phyloP scores from a whole-genome alignment of 2,113 vertebrate species.

The Athene cunicularia region DNA sequence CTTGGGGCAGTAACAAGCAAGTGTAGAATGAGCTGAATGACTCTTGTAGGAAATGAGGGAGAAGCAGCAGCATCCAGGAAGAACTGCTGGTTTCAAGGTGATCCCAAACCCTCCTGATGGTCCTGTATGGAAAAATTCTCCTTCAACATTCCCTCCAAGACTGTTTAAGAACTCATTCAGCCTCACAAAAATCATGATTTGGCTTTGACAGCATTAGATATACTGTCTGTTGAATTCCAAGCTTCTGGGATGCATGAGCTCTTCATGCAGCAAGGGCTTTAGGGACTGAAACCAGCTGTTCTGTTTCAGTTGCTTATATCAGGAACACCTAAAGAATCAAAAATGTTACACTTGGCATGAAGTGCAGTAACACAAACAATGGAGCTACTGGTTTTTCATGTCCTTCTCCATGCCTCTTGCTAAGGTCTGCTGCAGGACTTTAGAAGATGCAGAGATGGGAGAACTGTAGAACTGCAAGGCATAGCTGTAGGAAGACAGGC shows the following conservation, averaged over 20 bases:
- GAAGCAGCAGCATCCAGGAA: background rate
- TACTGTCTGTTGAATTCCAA: background rate
- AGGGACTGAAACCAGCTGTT: background rate
- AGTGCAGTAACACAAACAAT: background rate
- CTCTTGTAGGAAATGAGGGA: background rate
- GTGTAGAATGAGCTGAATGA: background rate
- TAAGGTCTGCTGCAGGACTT: background rate
- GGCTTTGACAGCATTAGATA: background rate
- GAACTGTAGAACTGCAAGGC: background rate
- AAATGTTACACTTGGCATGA: background rate
- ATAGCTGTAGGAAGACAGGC: background rate
- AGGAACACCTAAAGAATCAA: background rate
- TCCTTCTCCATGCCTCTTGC: background rate
- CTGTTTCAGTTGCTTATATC: background rate
- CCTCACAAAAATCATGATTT: background rate
- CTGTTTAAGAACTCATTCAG: background rate
- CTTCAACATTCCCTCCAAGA: background rate
- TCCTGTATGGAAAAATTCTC: background rate
- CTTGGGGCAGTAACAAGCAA: rapidly evolving
- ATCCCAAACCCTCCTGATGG: background rate
- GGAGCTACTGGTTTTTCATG: background rate
- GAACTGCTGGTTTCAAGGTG: background rate
- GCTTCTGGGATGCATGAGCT: background rate
- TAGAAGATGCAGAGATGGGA: background rate
- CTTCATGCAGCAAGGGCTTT: background rate